A percentile compares a stretch with the other conserved stretches of the same genome.
Conservation (phyloP, 2,888 invertebrate species). For the Cordilura impudica region DNA sequence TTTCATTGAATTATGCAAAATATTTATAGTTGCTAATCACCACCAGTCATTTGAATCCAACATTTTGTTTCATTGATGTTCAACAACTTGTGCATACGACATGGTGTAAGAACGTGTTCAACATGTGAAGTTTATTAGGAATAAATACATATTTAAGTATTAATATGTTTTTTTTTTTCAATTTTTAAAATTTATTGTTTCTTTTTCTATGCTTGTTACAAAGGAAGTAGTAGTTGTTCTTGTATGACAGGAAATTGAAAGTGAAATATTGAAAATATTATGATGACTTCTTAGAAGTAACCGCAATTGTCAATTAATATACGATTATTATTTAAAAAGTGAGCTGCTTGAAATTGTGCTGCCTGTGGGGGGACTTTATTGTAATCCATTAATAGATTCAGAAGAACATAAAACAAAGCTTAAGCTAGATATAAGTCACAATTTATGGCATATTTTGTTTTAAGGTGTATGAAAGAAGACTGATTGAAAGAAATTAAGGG, state of each 20-base stretch:
- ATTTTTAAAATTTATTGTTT: constrained; percentile 46
- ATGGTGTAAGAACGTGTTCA: constrained; percentile 44
- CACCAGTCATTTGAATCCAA: background rate
- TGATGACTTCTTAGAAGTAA: constrained; percentile 22
- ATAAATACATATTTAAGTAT: constrained; percentile 49
- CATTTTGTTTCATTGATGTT: constrained; percentile 41
- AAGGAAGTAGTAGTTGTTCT: constrained; percentile 45
- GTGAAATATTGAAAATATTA: constrained; percentile 59
- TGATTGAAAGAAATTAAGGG: too few species aligned
- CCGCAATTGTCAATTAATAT: too few species aligned
- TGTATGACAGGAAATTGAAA: constrained; percentile 61
- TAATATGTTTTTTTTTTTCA: constrained; percentile 8
- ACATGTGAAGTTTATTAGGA: constrained; percentile 61
- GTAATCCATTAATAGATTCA: too few species aligned
- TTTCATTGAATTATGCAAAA: constrained; percentile 41
- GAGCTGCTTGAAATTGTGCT: too few species aligned
- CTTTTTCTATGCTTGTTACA: constrained; percentile 20
- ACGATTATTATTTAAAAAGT: too few species aligned
- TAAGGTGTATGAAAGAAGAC: too few species aligned
- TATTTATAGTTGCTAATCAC: constrained; percentile 11
- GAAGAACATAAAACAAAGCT: too few species aligned
- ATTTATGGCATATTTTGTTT: too few species aligned
- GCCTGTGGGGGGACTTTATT: too few species aligned
- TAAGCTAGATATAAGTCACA: too few species aligned
- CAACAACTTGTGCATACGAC: constrained; percentile 38